Conservation (phyloP, 2,113 vertebrate species). For the Chionodraco myersi region DNA sequence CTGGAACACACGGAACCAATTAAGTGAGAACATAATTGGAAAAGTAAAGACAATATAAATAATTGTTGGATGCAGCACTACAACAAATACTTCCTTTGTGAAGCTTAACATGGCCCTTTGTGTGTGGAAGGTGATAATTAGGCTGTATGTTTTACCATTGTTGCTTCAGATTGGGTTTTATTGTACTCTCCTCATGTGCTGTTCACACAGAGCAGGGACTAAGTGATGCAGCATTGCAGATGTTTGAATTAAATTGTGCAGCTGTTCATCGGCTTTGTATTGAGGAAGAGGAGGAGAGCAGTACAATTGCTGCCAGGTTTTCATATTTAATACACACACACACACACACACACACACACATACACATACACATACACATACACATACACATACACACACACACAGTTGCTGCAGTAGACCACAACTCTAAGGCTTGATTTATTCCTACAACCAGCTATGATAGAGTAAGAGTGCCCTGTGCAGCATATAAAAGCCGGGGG, state of each 20-base stretch:
- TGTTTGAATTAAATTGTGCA: conserved; percentile 19
- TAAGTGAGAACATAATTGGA: not conserved
- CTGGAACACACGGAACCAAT: not conserved
- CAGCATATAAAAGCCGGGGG: conserved; percentile 14
- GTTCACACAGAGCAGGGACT: not conserved
- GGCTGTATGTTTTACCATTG: not conserved
- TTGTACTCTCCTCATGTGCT: not conserved
- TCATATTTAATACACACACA: conserved; percentile 24
- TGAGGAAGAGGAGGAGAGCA: conserved; percentile 9
- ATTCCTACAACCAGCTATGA: conserved; percentile 39
- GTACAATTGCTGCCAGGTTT: conserved; percentile 15
- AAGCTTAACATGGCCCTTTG: not conserved
- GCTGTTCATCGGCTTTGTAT: conserved; percentile 13
- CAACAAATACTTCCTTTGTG: not conserved
- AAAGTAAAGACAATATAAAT: not conserved
- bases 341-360: conserved; percentile 5
- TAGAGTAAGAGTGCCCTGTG: conserved; percentile 22
- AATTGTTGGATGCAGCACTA: conserved; percentile 5
- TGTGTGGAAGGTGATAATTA: conserved; percentile 8
- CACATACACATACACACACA: not conserved
- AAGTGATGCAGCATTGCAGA: conserved; percentile 15
- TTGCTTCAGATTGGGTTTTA: not conserved
- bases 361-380: conserved; percentile 9
- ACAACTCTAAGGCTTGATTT: conserved; percentile 45
- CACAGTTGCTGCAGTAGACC: conserved; percentile 37